Percentiles rank a stretch among this genome's conserved stretches.
phyloP scores from a whole-genome alignment of 2,888 invertebrate genomes.

The Marronus borbonicus region DNA sequence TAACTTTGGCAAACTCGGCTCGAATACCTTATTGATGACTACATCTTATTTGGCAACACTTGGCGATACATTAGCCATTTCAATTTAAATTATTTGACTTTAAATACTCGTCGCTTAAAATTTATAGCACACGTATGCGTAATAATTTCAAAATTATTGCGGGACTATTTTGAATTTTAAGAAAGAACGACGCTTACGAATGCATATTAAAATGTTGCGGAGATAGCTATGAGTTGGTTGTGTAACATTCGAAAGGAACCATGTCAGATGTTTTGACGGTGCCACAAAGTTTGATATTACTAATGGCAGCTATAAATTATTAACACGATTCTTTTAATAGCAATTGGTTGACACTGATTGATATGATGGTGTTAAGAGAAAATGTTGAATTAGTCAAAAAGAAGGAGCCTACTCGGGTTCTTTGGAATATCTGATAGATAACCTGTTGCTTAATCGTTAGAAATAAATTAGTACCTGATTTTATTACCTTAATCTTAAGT shows the following conservation, averaged over 20 bases:
- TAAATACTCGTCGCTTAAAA: constrained; percentile 8
- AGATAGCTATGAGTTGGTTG: neutral
- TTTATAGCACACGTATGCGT: constrained; percentile 12
- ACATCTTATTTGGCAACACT: constrained; percentile 28
- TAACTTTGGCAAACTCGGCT: constrained; percentile 35
- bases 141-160: constrained; percentile 31
- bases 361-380: neutral
- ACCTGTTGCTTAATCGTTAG: no score
- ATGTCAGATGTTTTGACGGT: neutral
- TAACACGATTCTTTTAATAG: neutral
- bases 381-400: neutral
- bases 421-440: neutral
- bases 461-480: no score
- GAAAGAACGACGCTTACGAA: constrained; percentile 3
- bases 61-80: constrained; percentile 27
- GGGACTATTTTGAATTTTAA: constrained; percentile 7
- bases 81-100: constrained; percentile 24
- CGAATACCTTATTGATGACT: constrained; percentile 42
- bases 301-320: neutral
- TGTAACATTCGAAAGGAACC: neutral
- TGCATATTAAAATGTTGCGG: neutral
- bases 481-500: no score
- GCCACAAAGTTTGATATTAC: neutral
- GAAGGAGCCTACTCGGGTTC: neutral
- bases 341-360: neutral